Base-by-base conservation (phyloP, 2,113 vertebrate species). In the Rhizomys pruinosus region DNA sequence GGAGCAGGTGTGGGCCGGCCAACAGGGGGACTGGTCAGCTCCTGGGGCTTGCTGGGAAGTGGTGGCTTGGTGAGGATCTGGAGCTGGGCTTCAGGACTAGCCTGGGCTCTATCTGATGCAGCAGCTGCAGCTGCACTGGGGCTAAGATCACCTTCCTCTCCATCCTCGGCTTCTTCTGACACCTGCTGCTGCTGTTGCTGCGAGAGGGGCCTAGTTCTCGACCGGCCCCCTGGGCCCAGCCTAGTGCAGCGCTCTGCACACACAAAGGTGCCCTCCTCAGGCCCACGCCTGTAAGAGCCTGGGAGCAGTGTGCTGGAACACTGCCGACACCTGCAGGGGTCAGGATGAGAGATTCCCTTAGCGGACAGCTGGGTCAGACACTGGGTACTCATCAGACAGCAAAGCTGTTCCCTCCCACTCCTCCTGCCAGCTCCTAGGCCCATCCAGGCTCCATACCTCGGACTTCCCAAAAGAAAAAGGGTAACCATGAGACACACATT, bases 241-340 rank as follows among this genome's bases (percentile, higher is more conserved):
- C 98, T 97, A 61, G 98, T 80, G 22, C 99, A 98, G 96, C 98
- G 99, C 80, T 99, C 99, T 0, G 94, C 98, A 91, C 99, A 99
- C 95, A 99, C 98, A 39, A 99, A 98, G 7, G 98, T 98, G 59
- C 99, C 99, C 0, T 97, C 97, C 93, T 99, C 98, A 0, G 96
- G 96, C 44, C 98, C 98, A 0, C 97, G 97, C 97, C 97, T 98
- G 98, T 99, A 99, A 0, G 99, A 99, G 47, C 99, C 99, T 0
- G 99, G 99, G 57, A 99, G 98, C 96, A 99, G 97, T 0, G 99
- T 99, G 97, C 99, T 99, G 98, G 98, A 98, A 95, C 99, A 99
- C 95, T 99, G 98, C 87, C 95, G 98, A 97, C 99, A 99, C 97
- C 99, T 99, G 98, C 52, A 94, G 68, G 97, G 7, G 57, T 94